Evolutionary conservation across 1,140 invertebrate species (phyloP), one percentile per base, ranked within the genome.

Genomic region (Mylabris phalerata): DNA sequence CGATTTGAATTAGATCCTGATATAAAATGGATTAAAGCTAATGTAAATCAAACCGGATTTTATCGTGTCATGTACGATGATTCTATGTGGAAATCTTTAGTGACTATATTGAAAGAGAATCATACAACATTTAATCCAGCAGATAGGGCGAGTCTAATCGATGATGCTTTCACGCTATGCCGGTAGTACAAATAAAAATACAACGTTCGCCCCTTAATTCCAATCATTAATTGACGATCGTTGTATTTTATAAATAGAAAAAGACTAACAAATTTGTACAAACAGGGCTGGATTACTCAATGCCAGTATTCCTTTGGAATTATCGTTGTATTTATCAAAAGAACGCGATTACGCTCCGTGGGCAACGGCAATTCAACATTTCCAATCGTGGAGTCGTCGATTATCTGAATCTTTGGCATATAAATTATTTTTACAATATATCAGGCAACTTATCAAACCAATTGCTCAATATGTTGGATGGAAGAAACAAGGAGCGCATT

Each of bases 31-130:
- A 83, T 94, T 44, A 93, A 93, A 75, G 85, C 86, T 25, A 95
- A 95, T 74, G 80, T 88, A n/a, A 88, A 91, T 67, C 87, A 91
- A 73, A 84, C 83, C 11, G 91, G 92, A 1, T 93, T 92, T 68
- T 95, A 93, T 72, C 78, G 92, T 24, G 91, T 94, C 0, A 86
- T 88, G 56, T 95, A 95, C 72, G 87, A 92, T 32, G 79, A 84
- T 2, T 78, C 82, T 0, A 86, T 86, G 73, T 95, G 91, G 92
- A 72, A 79, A 0, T 76, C 79, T 5, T 77, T 95, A 10, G 89
- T 90, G 41, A 68, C 80, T 9, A 81, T 86, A 19, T 75, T 95
- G 3, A 74, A 80, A 38, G 80, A 74, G 0, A 83, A 92, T 72
- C 87, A 88, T 50, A 81, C 76, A 3, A 78, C 79, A 40, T 84